Base-by-base conservation (phyloP, 2,797 vertebrate genomes). In the Takifugu ocellatus region DNA sequence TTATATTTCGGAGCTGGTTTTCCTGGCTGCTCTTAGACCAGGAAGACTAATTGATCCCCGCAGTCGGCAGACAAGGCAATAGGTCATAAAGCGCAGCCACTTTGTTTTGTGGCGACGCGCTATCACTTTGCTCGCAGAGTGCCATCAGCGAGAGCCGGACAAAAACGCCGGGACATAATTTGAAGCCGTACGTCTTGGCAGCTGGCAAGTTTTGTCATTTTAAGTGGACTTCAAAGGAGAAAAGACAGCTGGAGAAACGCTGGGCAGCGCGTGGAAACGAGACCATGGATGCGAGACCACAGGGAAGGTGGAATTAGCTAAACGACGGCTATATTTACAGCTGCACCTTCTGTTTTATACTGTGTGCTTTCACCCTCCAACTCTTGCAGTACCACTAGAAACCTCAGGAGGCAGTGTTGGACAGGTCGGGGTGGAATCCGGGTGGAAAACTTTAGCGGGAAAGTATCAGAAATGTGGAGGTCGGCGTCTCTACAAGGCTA, bases 1-100 rank as follows among this genome's bases (percentile, higher is more conserved):
- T 54, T 79, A 72, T 82, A 55, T 82, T 83, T 82, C 66, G 58
- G 27, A 52, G 59, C 63, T 46, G 62, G 75, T 58, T 87, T 75
- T 74, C n/a, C 72, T 81, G 66, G 74, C 69, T 67, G 79, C 81
- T 84, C 76, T 85, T 83, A 81, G 78, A 75, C 70, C 67, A 73
- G 69, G 62, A 85, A 89, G 88, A 88, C 88, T 89, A 92, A 92
- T 90, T 90, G 88, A 89, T 90, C 86, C 76, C 86, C 51, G 56
- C 69, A 81, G 84, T 86, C 79, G 78, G 68, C 70, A 82, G 88
- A 90, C 89, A 88, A 87, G 80, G 83, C 82, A 84, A 89, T 90
- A 84, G 89, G 88, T 90, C 88, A 88, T 84, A 75, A 82, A 79
- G 72, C 73, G 64, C 58, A 52, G 79, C 71, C 81, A 79, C 79